phyloP scores from a whole-genome alignment of 2,888 invertebrate genomes.

The Tupiocoris notatus region DNA sequence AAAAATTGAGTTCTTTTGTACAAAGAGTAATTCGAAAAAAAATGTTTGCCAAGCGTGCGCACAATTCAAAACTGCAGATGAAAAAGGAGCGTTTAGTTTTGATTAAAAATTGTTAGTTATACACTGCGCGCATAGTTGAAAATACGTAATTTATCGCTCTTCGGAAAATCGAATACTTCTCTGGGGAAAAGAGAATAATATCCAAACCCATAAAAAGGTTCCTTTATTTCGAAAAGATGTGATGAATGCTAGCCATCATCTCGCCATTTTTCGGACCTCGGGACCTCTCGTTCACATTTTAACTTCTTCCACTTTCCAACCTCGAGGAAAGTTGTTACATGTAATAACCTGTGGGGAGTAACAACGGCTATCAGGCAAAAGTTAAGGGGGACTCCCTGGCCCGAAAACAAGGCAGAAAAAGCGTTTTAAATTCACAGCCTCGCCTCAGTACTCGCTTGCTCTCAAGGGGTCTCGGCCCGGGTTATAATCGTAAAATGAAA shows the following conservation, averaged over 20 bases:
- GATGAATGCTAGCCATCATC: slow-evolving; percentile 23
- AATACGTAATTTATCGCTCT: no score
- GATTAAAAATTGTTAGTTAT: no score
- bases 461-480: slow-evolving; percentile 8
- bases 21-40: no score
- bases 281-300: not conserved
- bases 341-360: slow-evolving; percentile 36
- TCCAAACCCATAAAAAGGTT: no score
- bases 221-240: no score
- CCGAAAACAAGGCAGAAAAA: slow-evolving; percentile 24
- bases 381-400: slow-evolving; percentile 15
- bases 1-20: no score
- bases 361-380: slow-evolving; percentile 34
- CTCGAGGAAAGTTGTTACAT: slow-evolving; percentile 20
- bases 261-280: not conserved
- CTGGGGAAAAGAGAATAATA: no score
- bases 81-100: no score
- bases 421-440: slow-evolving; percentile 36
- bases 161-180: no score
- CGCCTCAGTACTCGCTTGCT: not conserved
- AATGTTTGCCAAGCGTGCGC: no score
- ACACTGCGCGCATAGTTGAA: no score
- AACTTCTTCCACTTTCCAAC: not conserved
- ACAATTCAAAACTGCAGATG: no score
- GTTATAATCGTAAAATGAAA: slow-evolving; percentile 49